These are phyloP conservation scores for Hyperoodon ampullatus DNA, from an alignment of 2,113 vertebrate species.

Conservation along the genomic window DNA sequence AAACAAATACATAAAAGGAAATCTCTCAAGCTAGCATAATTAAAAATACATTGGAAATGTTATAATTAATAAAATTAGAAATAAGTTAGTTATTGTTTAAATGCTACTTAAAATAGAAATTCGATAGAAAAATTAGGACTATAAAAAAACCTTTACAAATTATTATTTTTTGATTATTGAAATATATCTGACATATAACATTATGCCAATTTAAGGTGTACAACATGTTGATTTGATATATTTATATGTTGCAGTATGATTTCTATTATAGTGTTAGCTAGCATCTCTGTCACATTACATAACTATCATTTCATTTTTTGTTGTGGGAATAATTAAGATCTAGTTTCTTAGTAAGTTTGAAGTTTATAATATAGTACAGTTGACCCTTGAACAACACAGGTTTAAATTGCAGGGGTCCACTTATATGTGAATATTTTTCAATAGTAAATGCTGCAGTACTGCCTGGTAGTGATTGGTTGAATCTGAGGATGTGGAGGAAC, in stretches of 20 bases:
- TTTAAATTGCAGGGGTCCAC: not conserved
- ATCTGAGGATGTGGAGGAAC: not conserved
- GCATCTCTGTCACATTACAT: not conserved
- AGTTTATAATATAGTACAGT: not conserved
- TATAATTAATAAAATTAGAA: not conserved
- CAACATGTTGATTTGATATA: not conserved
- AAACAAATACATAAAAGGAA: not conserved
- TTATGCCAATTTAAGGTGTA: not conserved
- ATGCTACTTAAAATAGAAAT: not conserved
- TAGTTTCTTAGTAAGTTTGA: not conserved
- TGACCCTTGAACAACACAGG: not conserved
- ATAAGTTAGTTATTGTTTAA: not conserved
- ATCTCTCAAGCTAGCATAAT: not conserved
- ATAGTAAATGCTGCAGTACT: not conserved
- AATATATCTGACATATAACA: not conserved
- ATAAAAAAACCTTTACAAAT: not conserved
- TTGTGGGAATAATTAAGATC: not conserved
- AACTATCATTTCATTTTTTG: not conserved
- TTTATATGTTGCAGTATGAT: not conserved
- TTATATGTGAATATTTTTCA: not conserved
- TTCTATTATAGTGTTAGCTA: not conserved
- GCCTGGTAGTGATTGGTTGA: not conserved
- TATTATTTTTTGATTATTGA: not conserved
- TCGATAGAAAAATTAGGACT: not conserved
- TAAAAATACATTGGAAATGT: not conserved